Conservation (phyloP, 2,888 invertebrate species). For the Trimorus sp. region DNA sequence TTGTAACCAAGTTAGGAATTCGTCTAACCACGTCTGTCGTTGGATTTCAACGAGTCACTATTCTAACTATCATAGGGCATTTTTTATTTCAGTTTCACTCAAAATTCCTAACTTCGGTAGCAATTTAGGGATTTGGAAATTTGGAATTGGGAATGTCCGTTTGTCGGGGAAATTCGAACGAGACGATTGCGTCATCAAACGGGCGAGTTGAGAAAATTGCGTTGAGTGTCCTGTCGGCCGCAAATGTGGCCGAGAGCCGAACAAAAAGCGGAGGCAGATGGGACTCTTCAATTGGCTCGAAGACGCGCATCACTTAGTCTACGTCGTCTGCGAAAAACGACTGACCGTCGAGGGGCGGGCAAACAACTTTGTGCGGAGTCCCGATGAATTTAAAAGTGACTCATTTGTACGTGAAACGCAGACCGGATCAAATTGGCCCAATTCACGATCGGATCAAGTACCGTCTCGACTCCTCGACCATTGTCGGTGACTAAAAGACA, state of each 20-base stretch:
- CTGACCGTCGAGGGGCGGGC: constrained; percentile 53
- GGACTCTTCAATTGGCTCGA: constrained; percentile 44
- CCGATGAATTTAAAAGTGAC: constrained; percentile 53
- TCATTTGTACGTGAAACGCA: constrained; percentile 52
- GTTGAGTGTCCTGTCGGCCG: constrained; percentile 10
- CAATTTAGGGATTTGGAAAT: too few relatives aligned
- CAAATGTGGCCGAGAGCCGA: constrained; percentile 10
- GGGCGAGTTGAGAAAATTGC: too few relatives aligned
- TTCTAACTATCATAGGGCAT: too few relatives aligned
- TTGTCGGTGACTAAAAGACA: constrained; percentile 51
- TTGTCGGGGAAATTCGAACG: too few relatives aligned
- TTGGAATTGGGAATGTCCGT: too few relatives aligned
- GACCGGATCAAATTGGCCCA: constrained; percentile 59
- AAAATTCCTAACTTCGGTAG: too few relatives aligned
- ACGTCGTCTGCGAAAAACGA: constrained; percentile 44
- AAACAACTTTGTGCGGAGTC: constrained; percentile 56
- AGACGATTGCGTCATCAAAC: too few relatives aligned
- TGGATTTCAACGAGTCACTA: too few relatives aligned
- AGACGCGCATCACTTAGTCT: constrained; percentile 47
- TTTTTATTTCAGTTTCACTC: too few relatives aligned
- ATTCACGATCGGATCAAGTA: constrained; percentile 52
- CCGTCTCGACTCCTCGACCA: constrained; percentile 29
- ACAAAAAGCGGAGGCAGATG: constrained; percentile 44
- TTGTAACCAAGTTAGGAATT: too few relatives aligned
- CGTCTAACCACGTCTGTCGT: too few relatives aligned